Base-by-base conservation (phyloP, 2,797 vertebrate species). In the Myoxocephalus aenaeus region DNA sequence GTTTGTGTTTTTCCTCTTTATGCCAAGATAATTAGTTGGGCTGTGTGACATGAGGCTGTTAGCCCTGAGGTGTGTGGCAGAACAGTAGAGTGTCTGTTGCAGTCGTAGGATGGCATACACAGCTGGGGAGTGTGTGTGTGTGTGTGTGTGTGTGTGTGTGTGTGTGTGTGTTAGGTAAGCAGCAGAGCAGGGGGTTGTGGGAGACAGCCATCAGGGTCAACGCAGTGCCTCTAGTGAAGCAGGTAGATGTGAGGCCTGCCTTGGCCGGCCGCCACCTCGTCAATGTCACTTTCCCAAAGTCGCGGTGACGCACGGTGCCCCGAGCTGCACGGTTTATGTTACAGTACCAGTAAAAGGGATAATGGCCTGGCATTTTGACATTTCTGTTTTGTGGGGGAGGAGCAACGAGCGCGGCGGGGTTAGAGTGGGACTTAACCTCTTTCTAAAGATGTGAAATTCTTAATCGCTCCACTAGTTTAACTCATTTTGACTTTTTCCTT, bases 221-320 rank as follows among this genome's bases (percentile, higher is more conserved):
- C 72, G 81, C 63, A 44, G 73, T 54, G 86, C 87, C 82, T 88
- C 84, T 65, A 51, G 85, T 75, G 56, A 75, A 88, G 84, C 90
- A 93, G 92, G 92, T 90, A 91, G 88, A 84, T 80, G 81, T 68
- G 70, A 48, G 58, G 83, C 79, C 84, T 70, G 81, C 78, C 56
- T 90, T 92, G 82, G 93, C 92, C 29, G 58, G 56, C 67, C 56
- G 83, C 93, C 93, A 91, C 87, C 90, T 90, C 82, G 51, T 95
- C 94, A 95, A 93, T 92, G 93, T 93, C 90, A 91, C 85, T 93
- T 90, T 90, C 63, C 73, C 84, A 93, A 92, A 94, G 87, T 90
- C 57, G 50, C 53, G 22, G 85, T 93, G 93, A 94, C 90, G 80
- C 83, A 76, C 53, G 66, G 82, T 53, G 82, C 91, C 90, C 84